Percentiles rank a stretch among this genome's conserved stretches.
phyloP scores from a whole-genome alignment of 2,113 vertebrate genomes.

The Macrotis lagotis region DNA sequence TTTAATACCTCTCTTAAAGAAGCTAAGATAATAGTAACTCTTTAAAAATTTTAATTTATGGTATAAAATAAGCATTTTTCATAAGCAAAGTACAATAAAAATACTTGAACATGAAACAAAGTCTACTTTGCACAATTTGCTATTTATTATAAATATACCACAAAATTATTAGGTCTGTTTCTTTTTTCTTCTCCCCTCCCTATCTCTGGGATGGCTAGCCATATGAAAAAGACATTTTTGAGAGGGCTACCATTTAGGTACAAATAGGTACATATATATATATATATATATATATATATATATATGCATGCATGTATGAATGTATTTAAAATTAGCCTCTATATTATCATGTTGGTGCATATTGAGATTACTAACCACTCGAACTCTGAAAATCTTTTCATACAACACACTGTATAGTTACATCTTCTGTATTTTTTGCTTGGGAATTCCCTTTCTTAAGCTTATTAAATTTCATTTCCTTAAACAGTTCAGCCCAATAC shows the following conservation, averaged over 20 bases:
- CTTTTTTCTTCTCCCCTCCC: neutral
- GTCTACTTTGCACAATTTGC: no score
- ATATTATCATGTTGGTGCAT: neutral
- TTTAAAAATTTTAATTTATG: neutral
- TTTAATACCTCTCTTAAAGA: neutral
- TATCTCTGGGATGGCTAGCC: neutral
- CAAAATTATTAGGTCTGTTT: no score
- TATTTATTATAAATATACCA: no score
- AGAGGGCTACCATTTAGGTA: no score
- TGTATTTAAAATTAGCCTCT: neutral
- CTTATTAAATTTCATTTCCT: neutral
- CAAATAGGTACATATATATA: no score
- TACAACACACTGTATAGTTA: neutral
- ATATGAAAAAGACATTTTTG: no score
- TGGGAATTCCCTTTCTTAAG: neutral
- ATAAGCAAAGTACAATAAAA: neutral
- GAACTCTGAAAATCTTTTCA: neutral
- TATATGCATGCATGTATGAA: accelerated
- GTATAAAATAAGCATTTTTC: neutral
- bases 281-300: no score
- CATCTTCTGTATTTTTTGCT: neutral
- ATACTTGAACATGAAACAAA: neutral
- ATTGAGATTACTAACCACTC: neutral
- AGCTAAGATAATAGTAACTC: neutral
- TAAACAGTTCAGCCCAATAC: neutral